These are phyloP conservation scores for Pseudocheirus occidentalis DNA, from an alignment of 2,797 vertebrate species.

Conservation along the genomic window DNA sequence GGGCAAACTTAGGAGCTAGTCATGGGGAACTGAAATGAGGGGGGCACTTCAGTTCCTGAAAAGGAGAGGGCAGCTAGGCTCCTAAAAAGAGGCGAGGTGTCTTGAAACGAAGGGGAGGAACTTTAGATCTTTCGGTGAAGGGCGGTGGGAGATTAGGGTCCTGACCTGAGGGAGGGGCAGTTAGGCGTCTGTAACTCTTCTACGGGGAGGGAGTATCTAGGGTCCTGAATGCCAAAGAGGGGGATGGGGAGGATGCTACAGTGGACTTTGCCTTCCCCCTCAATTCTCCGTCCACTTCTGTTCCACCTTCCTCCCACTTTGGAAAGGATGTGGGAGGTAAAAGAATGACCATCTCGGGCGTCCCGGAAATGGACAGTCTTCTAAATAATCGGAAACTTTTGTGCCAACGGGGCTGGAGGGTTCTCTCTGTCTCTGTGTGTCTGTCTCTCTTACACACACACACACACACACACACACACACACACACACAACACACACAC, in stretches of 20 bases:
- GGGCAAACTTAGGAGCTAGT: too few relatives aligned
- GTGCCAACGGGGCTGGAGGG: background rate
- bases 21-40: too few relatives aligned
- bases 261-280: background rate
- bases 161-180: background rate
- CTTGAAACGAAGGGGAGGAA: background rate
- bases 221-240: background rate
- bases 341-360: background rate
- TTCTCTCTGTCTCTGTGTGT: background rate
- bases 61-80: too few relatives aligned
- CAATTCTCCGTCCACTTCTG: background rate
- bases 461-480: too few relatives aligned
- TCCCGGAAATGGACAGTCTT: background rate
- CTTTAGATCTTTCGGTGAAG: background rate
- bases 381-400: background rate
- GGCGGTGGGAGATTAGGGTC: background rate
- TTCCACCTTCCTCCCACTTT: background rate
- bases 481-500: too few relatives aligned
- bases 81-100: background rate
- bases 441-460: background rate
- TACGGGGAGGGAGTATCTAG: background rate
- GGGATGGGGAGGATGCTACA: background rate
- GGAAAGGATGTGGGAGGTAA: background rate
- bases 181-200: background rate
- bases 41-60: too few relatives aligned